Evolutionary conservation across 1,140 invertebrate species (phyloP), one percentile per base, ranked within the genome.

Genomic region (Phocides pigmalion): DNA sequence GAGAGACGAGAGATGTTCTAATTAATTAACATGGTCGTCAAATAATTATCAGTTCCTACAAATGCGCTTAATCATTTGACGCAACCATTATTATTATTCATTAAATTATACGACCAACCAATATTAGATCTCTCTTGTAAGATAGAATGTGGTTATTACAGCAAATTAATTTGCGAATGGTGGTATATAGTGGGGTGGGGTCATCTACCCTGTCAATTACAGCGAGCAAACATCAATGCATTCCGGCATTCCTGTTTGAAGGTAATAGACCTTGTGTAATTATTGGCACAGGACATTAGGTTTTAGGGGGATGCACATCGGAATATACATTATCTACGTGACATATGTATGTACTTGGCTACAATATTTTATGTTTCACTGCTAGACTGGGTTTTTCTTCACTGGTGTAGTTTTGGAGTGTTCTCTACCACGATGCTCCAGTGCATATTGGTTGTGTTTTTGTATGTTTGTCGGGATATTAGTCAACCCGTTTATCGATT

Each of bases 191-290:
- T 47, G 5, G 16, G 39, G 22, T 11, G 41, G 22, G 54, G 54
- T 46, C 54, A 58, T 58, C 41, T 20, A 58, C 39, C 51, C 41
- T 58, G 53, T 58, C 53, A 58, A 58, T 58, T 58, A 58, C 53
- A 58, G 39, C 41, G 11, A 12, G 39, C 22, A 59, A 59, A 59
- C 56, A 59, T 42, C 54, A 44, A 35, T 59, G 54, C 54, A 59
- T 59, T 47, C 54, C 54, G 54, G 28, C 41, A 59, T 59, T 59
- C 54, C 54, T 46, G 42, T 46, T 46, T 28, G 41, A 42, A 59
- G 25, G 42, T 59, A 59, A 59, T 59, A 59, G 54, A 59, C 41
- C 54, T 46, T 46, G 15, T 44, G 54, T 32, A 59, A 59, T 59
- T 59, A 59, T 46, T 59, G 16, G 42, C 17, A 47, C 12, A 46